Evolutionary conservation across 2,888 invertebrate genomes (phyloP), one percentile per base, ranked within the genome.

Genomic region (Lamproptera curius): DNA sequence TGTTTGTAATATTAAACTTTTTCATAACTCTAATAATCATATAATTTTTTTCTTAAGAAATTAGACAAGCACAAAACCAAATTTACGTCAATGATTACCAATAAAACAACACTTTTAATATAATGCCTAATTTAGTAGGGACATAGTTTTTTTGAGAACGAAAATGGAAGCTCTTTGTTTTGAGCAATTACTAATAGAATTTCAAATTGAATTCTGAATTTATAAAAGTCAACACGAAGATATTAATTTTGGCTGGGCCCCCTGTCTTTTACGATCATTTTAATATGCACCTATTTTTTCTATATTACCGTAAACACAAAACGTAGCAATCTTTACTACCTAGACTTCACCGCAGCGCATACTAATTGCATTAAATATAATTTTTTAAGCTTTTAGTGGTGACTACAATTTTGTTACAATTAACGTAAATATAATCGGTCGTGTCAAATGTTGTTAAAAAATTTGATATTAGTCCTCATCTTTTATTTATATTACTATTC

Each of bases 91-190:
- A 42, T 37, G 28, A 28, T n/a, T 28, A 28, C 23, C 5, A 23
- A 10, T 5, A 28, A 28, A 5, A 5, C 33, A 42, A 48, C 14
- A 23, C 41, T 26, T 50, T 46, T 50, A 46, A 46, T 46, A 39
- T 17, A 45, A 38, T 42, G 33, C 38, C 42, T 42, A 46, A 46
- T 20, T 34, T 39, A 39, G 14, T 1, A n/a, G 13, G 39, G 48
- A 42, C 48, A 39, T 13, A 20, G 51, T 44, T 46, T 38, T 42
- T 20, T n/a, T 11, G 2, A 41, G 40, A 48, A 48, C 31, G 39
- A 43, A 57, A 36, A 47, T 65, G 80, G 81, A 81, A 81, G 80
- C 75, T 79, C 74, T 71, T 58, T 57, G 68, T 65, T 63, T 77
- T 81, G 81, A 81, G 81, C 81, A 81, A 80, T 65, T 61, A 61